phyloP scores from a whole-genome alignment of 2,888 invertebrate genomes.

The Synanthedon formicaeformis region DNA sequence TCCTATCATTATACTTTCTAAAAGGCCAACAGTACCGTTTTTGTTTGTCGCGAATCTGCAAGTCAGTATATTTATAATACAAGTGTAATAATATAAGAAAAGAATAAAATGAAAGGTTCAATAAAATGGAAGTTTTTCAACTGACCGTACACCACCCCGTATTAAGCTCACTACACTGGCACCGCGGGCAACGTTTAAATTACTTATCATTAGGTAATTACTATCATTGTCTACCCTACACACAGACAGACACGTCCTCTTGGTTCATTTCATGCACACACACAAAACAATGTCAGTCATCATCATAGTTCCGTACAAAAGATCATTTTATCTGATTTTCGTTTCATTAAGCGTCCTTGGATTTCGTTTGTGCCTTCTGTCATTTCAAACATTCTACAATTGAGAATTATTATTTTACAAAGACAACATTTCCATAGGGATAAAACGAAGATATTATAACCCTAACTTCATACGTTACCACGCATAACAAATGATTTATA shows the following conservation, averaged over 20 bases:
- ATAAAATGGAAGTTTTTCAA: slow-evolving; percentile 15
- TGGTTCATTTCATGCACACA: slow-evolving; percentile 1
- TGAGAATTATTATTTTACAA: too few relatives aligned
- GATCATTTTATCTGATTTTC: not conserved
- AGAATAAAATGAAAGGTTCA: too few relatives aligned
- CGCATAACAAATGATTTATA: too few relatives aligned
- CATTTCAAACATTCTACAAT: not conserved
- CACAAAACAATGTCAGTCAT: slow-evolving; percentile 21
- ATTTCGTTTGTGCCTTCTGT: not conserved
- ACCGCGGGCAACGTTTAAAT: slow-evolving; percentile 62
- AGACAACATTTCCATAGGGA: too few relatives aligned
- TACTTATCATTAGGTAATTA: slow-evolving; percentile 70
- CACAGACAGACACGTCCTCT: slow-evolving; percentile 11
- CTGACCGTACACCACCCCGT: slow-evolving; percentile 28
- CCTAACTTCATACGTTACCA: too few relatives aligned
- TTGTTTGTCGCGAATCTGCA: too few relatives aligned
- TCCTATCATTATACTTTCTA: too few relatives aligned
- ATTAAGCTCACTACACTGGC: slow-evolving; percentile 46
- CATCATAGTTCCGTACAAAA: slow-evolving; percentile 8
- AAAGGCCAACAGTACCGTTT: too few relatives aligned
- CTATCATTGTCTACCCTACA: slow-evolving; percentile 55
- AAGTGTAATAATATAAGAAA: too few relatives aligned
- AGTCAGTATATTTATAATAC: too few relatives aligned
- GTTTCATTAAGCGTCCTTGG: not conserved
- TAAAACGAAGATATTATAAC: too few relatives aligned